Conservation (phyloP, 2,888 invertebrate genomes). For the Prionchulus punctatus region DNA sequence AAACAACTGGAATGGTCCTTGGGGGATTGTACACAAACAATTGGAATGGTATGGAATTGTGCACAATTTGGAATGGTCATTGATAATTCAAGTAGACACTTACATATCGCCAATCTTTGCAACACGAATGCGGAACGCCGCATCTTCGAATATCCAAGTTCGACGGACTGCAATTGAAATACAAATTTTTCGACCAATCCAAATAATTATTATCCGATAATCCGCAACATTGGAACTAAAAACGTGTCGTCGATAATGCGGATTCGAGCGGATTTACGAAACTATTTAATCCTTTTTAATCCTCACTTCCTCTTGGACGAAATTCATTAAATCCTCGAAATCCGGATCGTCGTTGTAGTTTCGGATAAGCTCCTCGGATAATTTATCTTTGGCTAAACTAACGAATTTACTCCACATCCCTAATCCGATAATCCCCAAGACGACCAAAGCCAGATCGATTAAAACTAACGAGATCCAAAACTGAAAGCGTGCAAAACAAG, state of each 20-base stretch:
- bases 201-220: slow-evolving; percentile 4
- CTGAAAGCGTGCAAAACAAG: neutral
- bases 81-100: too few species aligned
- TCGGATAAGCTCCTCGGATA: slow-evolving; percentile 4
- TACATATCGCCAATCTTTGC: slow-evolving; percentile 2
- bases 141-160: neutral
- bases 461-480: slow-evolving; percentile 6
- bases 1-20: too few species aligned
- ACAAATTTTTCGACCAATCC: slow-evolving; percentile 7
- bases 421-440: slow-evolving; percentile 8
- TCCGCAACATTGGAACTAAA: slow-evolving; percentile 10
- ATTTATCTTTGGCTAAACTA: neutral
- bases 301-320: slow-evolving; percentile 10
- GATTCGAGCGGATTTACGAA: too few species aligned
- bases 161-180: neutral
- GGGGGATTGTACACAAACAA: too few species aligned
- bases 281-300: neutral
- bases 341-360: slow-evolving; percentile 12
- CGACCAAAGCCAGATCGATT: slow-evolving; percentile 2
- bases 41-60: too few species aligned
- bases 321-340: slow-evolving; percentile 9
- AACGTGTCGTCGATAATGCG: neutral
- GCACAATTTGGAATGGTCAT: too few species aligned
- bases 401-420: slow-evolving; percentile 3
- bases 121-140: slow-evolving; percentile 10